These are phyloP conservation scores for Ciconia nigra DNA, from an alignment of 2,797 vertebrate species.

Conservation along the genomic window DNA sequence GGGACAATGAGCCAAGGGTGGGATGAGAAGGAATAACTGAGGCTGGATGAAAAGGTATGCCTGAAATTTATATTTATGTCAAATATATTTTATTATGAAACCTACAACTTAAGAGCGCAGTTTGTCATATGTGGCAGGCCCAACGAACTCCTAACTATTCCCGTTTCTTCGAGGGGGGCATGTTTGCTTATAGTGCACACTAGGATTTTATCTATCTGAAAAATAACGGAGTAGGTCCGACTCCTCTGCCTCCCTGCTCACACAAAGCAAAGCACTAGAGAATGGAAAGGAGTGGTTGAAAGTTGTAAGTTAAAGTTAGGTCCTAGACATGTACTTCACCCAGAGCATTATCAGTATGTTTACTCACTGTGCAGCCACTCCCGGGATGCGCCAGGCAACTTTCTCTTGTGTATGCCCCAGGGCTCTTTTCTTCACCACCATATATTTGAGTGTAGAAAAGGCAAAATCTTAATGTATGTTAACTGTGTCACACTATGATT, in stretches of 20 bases:
- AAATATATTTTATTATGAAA: background rate
- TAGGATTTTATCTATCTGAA: background rate
- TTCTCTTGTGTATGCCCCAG: background rate
- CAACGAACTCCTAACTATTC: background rate
- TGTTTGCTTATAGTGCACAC: background rate
- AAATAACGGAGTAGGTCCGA: background rate
- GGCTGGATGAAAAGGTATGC: background rate
- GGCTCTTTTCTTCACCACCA: background rate
- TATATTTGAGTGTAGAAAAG: background rate
- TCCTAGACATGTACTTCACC: background rate
- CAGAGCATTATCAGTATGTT: rapidly evolving
- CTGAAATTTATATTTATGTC: background rate
- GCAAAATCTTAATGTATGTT: background rate
- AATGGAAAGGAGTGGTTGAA: background rate
- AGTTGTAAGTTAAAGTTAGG: background rate
- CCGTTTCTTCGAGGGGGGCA: background rate
- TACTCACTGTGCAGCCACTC: background rate
- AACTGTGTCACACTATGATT: background rate
- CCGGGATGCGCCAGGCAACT: background rate
- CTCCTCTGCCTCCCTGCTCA: background rate
- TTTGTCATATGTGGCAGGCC: background rate
- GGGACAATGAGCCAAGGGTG: background rate
- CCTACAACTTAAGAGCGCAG: background rate
- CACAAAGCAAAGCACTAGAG: background rate
- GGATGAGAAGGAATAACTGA: background rate